Conservation (phyloP, 2,113 vertebrate genomes). For the Mastomys coucha region DNA sequence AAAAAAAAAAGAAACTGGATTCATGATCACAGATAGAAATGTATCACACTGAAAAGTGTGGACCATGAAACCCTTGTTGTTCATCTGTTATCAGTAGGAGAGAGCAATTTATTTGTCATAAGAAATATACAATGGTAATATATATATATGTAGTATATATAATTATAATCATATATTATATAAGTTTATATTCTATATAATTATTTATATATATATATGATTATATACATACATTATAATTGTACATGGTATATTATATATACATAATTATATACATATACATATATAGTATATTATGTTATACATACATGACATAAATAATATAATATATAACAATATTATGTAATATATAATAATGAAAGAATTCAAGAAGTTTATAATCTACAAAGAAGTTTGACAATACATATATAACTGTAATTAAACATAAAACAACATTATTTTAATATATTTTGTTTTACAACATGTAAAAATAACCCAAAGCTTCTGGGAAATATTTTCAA, state of each 20-base stretch:
- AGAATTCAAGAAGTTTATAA: background rate
- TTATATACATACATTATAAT: too few species aligned
- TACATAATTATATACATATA: too few species aligned
- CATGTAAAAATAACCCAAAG: background rate
- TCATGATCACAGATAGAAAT: background rate
- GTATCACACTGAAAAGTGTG: background rate
- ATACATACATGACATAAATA: too few species aligned
- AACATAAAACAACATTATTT: background rate
- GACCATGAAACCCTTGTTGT: background rate
- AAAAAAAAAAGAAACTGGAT: background rate
- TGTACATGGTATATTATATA: too few species aligned
- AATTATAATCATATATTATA: too few species aligned
- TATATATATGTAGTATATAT: background rate
- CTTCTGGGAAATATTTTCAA: background rate
- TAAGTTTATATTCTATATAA: too few species aligned
- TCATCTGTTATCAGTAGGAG: background rate
- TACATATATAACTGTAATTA: background rate
- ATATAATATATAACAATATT: background rate
- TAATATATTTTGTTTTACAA: conserved; percentile 1
- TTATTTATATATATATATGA: too few species aligned
- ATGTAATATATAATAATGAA: background rate
- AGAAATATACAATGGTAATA: background rate
- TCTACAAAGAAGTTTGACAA: background rate
- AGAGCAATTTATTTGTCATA: conserved; percentile 40
- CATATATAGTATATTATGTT: too few species aligned